Base-by-base conservation (phyloP, 1,140 invertebrate species). In the Cotesia vestalis region DNA sequence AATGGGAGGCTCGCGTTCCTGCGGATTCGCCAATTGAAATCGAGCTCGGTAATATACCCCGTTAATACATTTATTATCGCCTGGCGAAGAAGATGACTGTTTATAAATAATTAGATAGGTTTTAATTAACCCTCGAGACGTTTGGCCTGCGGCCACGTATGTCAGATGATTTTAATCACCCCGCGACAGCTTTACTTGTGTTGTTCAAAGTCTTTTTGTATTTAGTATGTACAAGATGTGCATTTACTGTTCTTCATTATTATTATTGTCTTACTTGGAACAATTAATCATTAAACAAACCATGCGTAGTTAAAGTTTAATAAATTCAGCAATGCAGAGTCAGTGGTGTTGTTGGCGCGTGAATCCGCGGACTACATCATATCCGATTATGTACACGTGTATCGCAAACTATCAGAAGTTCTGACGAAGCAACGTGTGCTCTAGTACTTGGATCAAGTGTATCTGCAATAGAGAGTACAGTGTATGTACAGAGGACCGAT, bases 31-130 rank as follows among this genome's bases (percentile, higher is more conserved):
- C 76, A 83, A 83, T 80, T 70, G 66, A 5, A 9, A 12, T 38
- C n/a, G 4, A 35, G 27, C 64, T 66, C 61, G 11, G 40, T 46
- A 46, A 46, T 46, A 46, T 46, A 17, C 12, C 40, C 35, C 52
- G 34, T 35, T 83, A 83, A 82, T 80, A 78, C 83, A 78, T 79
- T 82, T 80, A 80, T 84, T 82, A 80, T 81, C 77, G 73, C 74
- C 75, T 74, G 76, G 76, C 77, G 74, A 81, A 83, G 81, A 80
- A 85, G 85, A 85, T 83, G 80, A 83, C 84, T 87, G 81, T 85
- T 84, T 87, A 86, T 86, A 85, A 86, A 87, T 87, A 87, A 87
- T 87, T 86, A 86, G 85, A 84, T 81, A 85, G 84, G 79, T 83
- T 87, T 86, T 86, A 85, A 86, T 86, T 86, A 85, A 84, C 81